phyloP scores from a whole-genome alignment of 2,113 vertebrate species.

The Brachirus orientalis region DNA sequence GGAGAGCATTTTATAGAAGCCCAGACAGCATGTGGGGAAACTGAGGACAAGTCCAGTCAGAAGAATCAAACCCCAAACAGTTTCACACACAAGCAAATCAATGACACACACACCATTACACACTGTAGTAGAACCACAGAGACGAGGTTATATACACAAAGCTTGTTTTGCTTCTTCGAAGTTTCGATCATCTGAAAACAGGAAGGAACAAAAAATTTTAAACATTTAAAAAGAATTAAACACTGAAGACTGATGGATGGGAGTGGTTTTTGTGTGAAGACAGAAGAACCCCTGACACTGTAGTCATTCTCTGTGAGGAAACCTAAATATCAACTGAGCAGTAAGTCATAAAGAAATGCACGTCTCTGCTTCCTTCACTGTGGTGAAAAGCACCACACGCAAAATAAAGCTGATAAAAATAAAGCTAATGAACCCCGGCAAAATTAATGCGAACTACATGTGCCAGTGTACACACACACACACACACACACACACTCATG shows the following conservation, averaged over 20 bases:
- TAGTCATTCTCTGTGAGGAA: constrained; percentile 29
- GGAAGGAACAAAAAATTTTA: constrained; percentile 37
- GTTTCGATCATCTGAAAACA: constrained; percentile 54
- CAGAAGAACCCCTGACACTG: constrained; percentile 55
- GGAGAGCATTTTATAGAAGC: constrained; percentile 26
- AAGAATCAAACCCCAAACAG: constrained; percentile 39
- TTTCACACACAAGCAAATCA: constrained; percentile 66
- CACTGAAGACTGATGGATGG: constrained; percentile 40
- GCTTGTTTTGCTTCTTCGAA: constrained; percentile 67
- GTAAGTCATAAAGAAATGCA: constrained; percentile 16
- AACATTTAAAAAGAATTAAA: constrained; percentile 46
- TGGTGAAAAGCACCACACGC: constrained; percentile 19
- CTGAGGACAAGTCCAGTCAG: constrained; percentile 48
- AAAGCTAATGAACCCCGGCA: constrained; percentile 68
- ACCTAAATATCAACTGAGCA: constrained; percentile 31
- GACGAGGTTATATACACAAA: constrained; percentile 74
- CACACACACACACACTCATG: constrained; percentile 16
- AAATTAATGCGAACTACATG: constrained; percentile 52
- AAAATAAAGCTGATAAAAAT: constrained; percentile 39
- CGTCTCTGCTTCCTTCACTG: constrained; percentile 7
- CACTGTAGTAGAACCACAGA: constrained; percentile 60
- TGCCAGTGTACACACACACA: constrained; percentile 37
- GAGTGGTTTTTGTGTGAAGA: constrained; percentile 60
- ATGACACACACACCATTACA: constrained; percentile 65
- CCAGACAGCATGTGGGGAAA: constrained; percentile 42